Base-by-base conservation (phyloP, 2,797 vertebrate species). In the Sebastes minor region DNA sequence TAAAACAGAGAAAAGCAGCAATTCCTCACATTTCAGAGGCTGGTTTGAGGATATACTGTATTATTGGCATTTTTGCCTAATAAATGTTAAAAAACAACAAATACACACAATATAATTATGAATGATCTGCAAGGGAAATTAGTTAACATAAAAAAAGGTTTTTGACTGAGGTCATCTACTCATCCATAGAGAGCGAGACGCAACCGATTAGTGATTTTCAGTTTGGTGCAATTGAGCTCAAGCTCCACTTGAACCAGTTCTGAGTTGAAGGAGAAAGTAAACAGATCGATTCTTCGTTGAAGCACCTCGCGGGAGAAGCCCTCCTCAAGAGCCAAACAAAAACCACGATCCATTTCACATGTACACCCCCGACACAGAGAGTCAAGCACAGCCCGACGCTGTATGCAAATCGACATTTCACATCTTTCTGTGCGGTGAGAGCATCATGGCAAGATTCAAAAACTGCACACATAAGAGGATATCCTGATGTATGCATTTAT, bases 221-320 rank as follows among this genome's bases (percentile, higher is more conserved):
- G 32, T 85, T 89, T 72, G 71, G 35, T 59, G 78, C 38, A 35
- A 81, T 74, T 82, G 74, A 79, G 84, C 80, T 84, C 52, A n/a
- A 76, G 74, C 72, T 74, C 64, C 73, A 46, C 84, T 76, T 87
- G 77, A 90, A 71, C 82, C 63, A 62, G 77, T 49, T 67, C n/a
- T 49, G 82, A 71, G 59, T 80, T 63, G 70, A 85, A 66, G 67
- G 42, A 5, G 59, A 86, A 46, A 60, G 80, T 88, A 93, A 94
- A 94, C 91, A 90, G 86, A 94, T 94, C 91, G 85, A 93, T 94
- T 85, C 28, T 69, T 80, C 57, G 25, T 87, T 86, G 33, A 81
- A 73, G 82, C 74, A 76, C 82, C 86, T 88, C 56, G 78, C 28
- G 2, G 73, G 64, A 83, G 69, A 78, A 70, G 74, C 28, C 30